Base-by-base conservation (phyloP, 2,797 vertebrate genomes). In the Centropyge bicolor region DNA sequence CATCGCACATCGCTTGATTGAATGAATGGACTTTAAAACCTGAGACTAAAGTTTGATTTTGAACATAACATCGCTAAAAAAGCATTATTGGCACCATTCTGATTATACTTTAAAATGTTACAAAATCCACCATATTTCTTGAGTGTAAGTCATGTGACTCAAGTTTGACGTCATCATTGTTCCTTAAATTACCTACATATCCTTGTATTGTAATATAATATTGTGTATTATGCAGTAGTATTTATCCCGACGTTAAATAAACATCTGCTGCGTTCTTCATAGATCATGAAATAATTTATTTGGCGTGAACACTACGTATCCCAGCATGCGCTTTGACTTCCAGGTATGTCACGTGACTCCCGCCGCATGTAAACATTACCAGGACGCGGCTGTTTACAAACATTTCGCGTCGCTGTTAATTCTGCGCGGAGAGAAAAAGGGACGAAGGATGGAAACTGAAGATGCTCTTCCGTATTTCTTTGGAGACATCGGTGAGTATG, bases 401-500 rank as follows among this genome's bases (percentile, higher is more conserved):
- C 88, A 51, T 0, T 6, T 20, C 7, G 22, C 4, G 1, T 51
- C 1, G 12, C 19, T 1, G 31, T 0, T 17, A 1, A 3, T 40
- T 20, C 27, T 10, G 2, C 8, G 3, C 0, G n/a, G 8, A 51
- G 24, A 1, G 1, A 20, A 31, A 3, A 2, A 31, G 27, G 27
- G 17, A 13, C n/a, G 3, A 1, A 69, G 45, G 36, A 95, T 94
- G 95, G 93, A 94, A 2, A 13, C 84, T 0, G 91, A 88, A 61
- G 78, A 67, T 9, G 19, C 61, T 13, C 86, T 48, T 35, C 85
- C 94, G 0, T 95, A 94, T 86, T 94, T 93, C 81, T 94, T 94
- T 16, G 95, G 95, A 19, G 95, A 96, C 62, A 95, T 95, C 17
- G 94, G 95, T 95, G 74, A 89, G 94, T 92, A 6, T 8, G 14